Conservation (phyloP, 1,140 invertebrate genomes). For the Penaeus japonicus region DNA sequence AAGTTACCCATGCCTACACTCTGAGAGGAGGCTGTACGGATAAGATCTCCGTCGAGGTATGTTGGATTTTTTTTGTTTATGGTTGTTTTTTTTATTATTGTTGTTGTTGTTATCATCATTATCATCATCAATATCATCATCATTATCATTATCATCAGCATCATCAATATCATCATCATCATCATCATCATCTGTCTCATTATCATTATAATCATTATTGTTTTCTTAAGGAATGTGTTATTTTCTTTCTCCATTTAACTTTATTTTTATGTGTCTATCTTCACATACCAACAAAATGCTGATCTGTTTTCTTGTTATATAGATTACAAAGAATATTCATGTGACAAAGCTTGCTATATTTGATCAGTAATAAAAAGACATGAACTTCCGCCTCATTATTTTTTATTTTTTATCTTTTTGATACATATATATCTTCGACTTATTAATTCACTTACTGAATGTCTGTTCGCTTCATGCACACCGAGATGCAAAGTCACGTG, state of each 20-base stretch:
- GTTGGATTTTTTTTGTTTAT: neutral
- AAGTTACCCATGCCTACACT: neutral
- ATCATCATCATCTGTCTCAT: too few species aligned
- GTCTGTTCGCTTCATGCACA: too few species aligned
- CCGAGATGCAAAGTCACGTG: too few species aligned
- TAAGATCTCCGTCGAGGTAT: conserved; percentile 20
- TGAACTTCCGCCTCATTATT: too few species aligned
- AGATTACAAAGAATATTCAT: neutral
- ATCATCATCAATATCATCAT: neutral
- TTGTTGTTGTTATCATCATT: neutral
- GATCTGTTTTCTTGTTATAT: neutral
- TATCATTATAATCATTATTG: neutral
- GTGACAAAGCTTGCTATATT: too few species aligned
- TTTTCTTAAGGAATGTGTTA: neutral
- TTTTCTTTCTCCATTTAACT: neutral
- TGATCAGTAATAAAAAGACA: too few species aligned
- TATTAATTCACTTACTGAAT: too few species aligned
- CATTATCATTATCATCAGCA: neutral
- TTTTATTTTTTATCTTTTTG: too few species aligned
- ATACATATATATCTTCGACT: too few species aligned
- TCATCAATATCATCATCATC: too few species aligned
- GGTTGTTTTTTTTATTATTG: neutral
- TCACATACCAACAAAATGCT: too few species aligned
- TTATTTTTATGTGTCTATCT: too few species aligned
- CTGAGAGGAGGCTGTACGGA: neutral